Percentiles rank a stretch among this genome's conserved stretches.
These are phyloP conservation scores for Hydrocynus forskahlii DNA, from an alignment of 2,797 vertebrate genomes.

Conservation along the genomic window DNA sequence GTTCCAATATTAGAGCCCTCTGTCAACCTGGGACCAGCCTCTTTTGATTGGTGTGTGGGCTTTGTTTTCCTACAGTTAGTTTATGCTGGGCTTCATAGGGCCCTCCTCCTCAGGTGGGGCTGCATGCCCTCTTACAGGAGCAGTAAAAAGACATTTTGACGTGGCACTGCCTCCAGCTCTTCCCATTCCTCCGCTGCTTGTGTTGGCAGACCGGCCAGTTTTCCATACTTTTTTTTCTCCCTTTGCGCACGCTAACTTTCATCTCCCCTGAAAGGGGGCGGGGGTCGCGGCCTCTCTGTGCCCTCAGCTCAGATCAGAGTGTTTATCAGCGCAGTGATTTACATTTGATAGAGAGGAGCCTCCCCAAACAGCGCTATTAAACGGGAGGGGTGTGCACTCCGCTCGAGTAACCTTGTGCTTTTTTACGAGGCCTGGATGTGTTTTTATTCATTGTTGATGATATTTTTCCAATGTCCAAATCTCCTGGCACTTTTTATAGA, in stretches of 20 bases:
- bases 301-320: slow-evolving; percentile 72
- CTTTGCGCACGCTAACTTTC: slow-evolving; percentile 82
- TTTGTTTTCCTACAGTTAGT: slow-evolving; percentile 72
- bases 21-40: slow-evolving; percentile 42
- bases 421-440: slow-evolving; percentile 59
- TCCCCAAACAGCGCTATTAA: slow-evolving; percentile 68
- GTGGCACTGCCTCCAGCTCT: slow-evolving; percentile 86
- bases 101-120: slow-evolving; percentile 84
- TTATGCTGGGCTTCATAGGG: slow-evolving; percentile 65
- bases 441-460: slow-evolving; percentile 51
- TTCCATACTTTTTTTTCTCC: slow-evolving; percentile 68
- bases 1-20: slow-evolving; percentile 32
- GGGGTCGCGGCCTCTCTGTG: slow-evolving; percentile 71
- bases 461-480: slow-evolving; percentile 45
- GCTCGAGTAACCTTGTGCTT: slow-evolving; percentile 58
- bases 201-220: slow-evolving; percentile 81
- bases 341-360: slow-evolving; percentile 67
- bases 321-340: slow-evolving; percentile 75
- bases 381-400: slow-evolving; percentile 56
- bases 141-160: slow-evolving; percentile 77
- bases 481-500: slow-evolving; percentile 24
- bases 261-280: slow-evolving; percentile 82
- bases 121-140: slow-evolving; percentile 76
- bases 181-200: slow-evolving; percentile 85
- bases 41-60: slow-evolving; percentile 34